These are phyloP conservation scores for Amitus sp. DNA, from an alignment of 2,888 invertebrate genomes.

Conservation along the genomic window DNA sequence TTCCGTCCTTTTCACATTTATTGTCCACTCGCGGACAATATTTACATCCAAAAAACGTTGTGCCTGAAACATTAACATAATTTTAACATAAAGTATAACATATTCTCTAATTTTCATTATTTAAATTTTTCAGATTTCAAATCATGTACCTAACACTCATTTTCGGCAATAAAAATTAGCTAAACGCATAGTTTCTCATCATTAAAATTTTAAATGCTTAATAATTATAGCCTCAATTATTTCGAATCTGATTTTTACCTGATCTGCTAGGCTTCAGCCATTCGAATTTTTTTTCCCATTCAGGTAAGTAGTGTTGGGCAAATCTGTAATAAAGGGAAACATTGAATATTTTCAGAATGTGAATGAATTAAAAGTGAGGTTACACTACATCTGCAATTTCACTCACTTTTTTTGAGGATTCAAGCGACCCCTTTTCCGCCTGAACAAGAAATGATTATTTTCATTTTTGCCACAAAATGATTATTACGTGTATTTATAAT, in stretches of 20 bases:
- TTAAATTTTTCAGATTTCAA: background rate
- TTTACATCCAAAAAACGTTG: background rate
- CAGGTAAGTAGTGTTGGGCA: background rate
- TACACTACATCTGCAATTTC: too few relatives aligned
- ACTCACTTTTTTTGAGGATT: too few relatives aligned
- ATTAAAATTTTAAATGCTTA: background rate
- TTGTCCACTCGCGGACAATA: background rate
- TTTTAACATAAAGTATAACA: background rate
- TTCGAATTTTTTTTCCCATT: background rate
- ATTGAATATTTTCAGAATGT: too few relatives aligned
- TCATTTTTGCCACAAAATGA: too few relatives aligned
- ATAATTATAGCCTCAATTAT: too few relatives aligned
- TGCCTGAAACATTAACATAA: background rate
- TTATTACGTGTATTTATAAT: too few relatives aligned
- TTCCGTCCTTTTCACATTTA: background rate
- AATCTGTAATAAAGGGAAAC: background rate
- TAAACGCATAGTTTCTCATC: too few relatives aligned
- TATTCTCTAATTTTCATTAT: background rate
- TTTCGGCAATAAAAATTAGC: background rate
- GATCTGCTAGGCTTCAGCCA: background rate
- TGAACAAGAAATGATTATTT: too few relatives aligned
- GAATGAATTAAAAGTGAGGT: too few relatives aligned
- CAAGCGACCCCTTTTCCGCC: too few relatives aligned
- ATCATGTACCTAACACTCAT: background rate
- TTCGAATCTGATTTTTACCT: too few relatives aligned